These are phyloP conservation scores for Montipora capricornis DNA, from an alignment of 64 coral and sea anemone genomes.

Conservation along the genomic window DNA sequence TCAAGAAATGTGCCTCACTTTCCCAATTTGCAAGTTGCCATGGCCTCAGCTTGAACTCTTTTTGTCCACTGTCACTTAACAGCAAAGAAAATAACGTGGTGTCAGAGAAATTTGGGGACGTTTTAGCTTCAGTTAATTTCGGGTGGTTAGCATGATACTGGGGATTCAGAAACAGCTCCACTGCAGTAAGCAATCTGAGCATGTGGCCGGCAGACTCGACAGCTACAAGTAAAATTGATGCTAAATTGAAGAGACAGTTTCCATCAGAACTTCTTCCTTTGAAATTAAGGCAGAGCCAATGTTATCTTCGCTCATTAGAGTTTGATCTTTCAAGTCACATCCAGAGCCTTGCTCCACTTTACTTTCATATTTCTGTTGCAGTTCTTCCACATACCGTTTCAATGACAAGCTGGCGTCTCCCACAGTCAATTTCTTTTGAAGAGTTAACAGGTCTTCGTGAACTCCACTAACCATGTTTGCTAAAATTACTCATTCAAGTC, in stretches of 20 bases:
- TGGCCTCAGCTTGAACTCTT: background rate
- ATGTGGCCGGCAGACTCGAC: background rate
- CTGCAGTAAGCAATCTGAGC: background rate
- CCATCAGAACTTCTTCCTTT: background rate
- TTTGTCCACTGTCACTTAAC: too few relatives aligned
- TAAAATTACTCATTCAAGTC: background rate
- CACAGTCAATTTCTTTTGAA: background rate
- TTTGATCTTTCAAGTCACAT: background rate
- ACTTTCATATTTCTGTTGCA: background rate
- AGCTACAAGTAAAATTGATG: background rate
- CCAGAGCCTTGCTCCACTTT: background rate
- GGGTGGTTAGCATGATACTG: background rate
- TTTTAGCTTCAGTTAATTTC: background rate
- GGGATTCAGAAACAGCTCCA: background rate
- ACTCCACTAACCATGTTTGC: background rate
- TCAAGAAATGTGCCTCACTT: conserved; percentile 9
- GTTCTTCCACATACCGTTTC: background rate
- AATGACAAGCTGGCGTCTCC: background rate
- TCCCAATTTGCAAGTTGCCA: background rate
- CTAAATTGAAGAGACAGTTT: conserved; percentile 2
- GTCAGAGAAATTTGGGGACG: too few relatives aligned
- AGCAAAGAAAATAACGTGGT: too few relatives aligned
- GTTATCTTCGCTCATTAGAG: background rate
- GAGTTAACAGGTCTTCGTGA: background rate
- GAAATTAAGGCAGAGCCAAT: background rate